Conservation (phyloP, 2,113 vertebrate genomes). For the Ammodytes dubius region DNA sequence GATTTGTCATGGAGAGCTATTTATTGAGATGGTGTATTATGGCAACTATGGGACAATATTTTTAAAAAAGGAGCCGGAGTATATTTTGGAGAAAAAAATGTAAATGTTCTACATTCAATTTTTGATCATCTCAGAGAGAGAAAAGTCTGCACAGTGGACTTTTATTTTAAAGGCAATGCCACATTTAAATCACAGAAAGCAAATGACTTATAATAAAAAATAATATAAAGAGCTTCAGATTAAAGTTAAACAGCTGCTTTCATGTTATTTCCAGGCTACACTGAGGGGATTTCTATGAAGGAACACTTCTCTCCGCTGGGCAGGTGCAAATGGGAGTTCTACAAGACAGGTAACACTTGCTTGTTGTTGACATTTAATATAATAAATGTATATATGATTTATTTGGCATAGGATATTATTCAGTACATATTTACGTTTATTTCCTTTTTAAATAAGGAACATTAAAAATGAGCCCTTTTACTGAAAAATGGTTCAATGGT, state of each 20-base stretch:
- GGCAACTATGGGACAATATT: too few relatives aligned
- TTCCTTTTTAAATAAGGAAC: slow-evolving; percentile 8
- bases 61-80: too few relatives aligned
- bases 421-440: not conserved
- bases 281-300: not conserved
- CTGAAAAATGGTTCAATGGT: not conserved
- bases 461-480: not conserved
- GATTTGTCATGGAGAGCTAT: too few relatives aligned
- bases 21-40: too few relatives aligned
- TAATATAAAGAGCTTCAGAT: not conserved
- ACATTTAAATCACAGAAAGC: not conserved
- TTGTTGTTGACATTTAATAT: slow-evolving; percentile 4
- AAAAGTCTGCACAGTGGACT: not conserved
- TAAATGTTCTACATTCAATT: not conserved
- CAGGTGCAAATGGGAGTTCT: not conserved
- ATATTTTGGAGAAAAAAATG: not conserved
- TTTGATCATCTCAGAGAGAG: too few relatives aligned
- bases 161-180: not conserved
- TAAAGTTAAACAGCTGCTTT: not conserved
- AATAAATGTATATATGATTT: not conserved
- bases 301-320: not conserved
- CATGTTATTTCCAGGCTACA: not conserved
- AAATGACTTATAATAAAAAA: not conserved
- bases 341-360: slow-evolving; percentile 1
- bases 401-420: not conserved